A percentile compares a stretch with the other conserved stretches of the same genome.
Evolutionary conservation across 2,113 vertebrate genomes (phyloP).

Genomic region (Thalassoma bifasciatum): DNA sequence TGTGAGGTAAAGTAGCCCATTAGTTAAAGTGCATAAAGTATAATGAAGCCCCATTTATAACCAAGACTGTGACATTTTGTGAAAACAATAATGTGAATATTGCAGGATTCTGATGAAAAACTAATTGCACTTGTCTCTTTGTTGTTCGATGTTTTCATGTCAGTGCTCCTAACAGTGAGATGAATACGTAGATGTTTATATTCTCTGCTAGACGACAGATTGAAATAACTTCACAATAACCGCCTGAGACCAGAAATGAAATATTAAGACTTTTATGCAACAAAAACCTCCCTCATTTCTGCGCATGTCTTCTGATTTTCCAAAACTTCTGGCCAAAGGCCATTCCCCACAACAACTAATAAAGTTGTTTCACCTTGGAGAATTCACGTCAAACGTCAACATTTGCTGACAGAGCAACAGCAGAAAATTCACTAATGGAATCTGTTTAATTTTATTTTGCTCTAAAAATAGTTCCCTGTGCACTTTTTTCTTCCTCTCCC

Average conservation of each 20-base stretch:
- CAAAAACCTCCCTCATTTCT: conserved; percentile 6
- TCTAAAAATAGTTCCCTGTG: conserved; percentile 57
- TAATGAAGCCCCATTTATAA: neutral
- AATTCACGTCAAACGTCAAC: conserved; percentile 35
- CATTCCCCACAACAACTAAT: conserved; percentile 38
- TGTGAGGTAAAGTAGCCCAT: neutral
- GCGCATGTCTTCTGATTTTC: neutral
- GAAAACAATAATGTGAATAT: neutral
- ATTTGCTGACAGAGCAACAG: conserved; percentile 53
- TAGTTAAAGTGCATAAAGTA: neutral
- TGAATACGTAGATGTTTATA: conserved; percentile 15
- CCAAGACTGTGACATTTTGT: neutral
- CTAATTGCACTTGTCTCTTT: neutral
- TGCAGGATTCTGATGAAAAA: neutral
- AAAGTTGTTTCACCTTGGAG: conserved; percentile 30
- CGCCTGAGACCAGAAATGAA: conserved; percentile 27
- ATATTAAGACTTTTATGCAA: conserved; percentile 13
- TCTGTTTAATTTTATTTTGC: conserved; percentile 63
- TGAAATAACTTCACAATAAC: conserved; percentile 31
- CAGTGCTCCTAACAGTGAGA: conserved; percentile 5
- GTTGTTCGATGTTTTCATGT: neutral
- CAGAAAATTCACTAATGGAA: conserved; percentile 65
- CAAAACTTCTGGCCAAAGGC: conserved; percentile 14
- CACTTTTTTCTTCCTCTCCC: conserved; percentile 52
- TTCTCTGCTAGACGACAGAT: conserved; percentile 23